phyloP scores from a whole-genome alignment of 1,140 invertebrate species.

The Solenopsis fugax region DNA sequence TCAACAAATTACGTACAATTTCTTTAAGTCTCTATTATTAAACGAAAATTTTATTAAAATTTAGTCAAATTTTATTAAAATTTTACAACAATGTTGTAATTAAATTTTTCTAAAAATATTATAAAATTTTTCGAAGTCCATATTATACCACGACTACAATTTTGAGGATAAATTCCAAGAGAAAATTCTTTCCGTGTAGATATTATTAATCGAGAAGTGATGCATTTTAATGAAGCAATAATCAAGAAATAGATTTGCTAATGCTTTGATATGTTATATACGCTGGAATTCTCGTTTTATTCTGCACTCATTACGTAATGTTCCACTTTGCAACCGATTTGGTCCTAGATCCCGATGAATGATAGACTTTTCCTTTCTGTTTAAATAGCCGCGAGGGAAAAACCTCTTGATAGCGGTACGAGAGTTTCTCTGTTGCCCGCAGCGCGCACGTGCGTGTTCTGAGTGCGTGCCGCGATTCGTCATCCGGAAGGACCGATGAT shows the following conservation, averaged over 20 bases:
- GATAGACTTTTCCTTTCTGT: slow-evolving; percentile 48
- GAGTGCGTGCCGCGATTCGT: slow-evolving; percentile 32
- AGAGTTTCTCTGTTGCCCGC: slow-evolving; percentile 30
- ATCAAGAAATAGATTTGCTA: neutral
- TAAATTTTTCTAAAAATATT: no score
- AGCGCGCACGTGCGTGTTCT: slow-evolving; percentile 57
- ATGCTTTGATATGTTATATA: neutral
- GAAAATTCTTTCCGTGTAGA: neutral
- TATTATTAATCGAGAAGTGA: neutral
- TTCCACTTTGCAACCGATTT: neutral
- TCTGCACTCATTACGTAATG: neutral
- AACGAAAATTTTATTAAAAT: no score
- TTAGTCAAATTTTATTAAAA: no score
- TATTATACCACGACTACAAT: no score
- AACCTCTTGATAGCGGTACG: slow-evolving; percentile 24
- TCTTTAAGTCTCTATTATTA: no score
- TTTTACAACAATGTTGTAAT: no score
- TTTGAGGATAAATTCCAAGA: no score
- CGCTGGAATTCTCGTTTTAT: neutral
- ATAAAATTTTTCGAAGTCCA: no score
- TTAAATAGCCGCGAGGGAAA: slow-evolving; percentile 31
- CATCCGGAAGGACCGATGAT: slow-evolving; percentile 60
- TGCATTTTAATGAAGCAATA: slow-evolving; percentile 1
- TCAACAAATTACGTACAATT: no score
- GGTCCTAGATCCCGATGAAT: neutral